Evolutionary conservation across 1,140 invertebrate genomes (phyloP).

Genomic region (Atta cephalotes): DNA sequence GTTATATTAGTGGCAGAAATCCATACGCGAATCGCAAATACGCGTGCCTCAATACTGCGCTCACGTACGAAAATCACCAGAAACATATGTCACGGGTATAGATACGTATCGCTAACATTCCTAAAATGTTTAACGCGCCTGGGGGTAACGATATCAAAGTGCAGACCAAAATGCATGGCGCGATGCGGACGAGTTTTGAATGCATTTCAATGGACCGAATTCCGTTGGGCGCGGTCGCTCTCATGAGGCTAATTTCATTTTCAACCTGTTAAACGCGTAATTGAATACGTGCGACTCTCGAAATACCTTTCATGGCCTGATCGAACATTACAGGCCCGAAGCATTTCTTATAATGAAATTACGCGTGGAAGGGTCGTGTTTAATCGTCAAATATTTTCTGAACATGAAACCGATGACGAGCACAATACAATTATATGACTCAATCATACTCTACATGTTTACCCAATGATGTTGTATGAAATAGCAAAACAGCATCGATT

Average conservation of each 20-base stretch:
- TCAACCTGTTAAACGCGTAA: conserved; percentile 73
- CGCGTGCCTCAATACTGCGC: conserved; percentile 10
- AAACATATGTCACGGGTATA: conserved; percentile 36
- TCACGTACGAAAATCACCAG: conserved; percentile 44
- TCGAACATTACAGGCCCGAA: conserved; percentile 20
- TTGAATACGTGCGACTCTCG: conserved; percentile 71
- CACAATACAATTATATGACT: conserved; percentile 24
- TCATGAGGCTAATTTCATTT: conserved; percentile 74
- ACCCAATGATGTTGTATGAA: not conserved
- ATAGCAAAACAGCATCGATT: not conserved
- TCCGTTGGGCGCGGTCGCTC: conserved; percentile 50
- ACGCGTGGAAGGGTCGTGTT: conserved; percentile 4
- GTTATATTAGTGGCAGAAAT: conserved; percentile 15
- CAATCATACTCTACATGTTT: conserved; percentile 36
- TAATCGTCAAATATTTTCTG: conserved; percentile 45
- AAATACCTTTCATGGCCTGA: conserved; percentile 44
- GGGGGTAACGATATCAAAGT: conserved; percentile 56
- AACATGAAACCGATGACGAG: not conserved
- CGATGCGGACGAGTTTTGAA: conserved; percentile 57
- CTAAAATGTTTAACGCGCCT: conserved; percentile 60
- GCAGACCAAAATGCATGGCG: conserved; percentile 21
- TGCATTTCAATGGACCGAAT: conserved; percentile 53
- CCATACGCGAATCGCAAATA: conserved; percentile 28
- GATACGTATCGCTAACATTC: conserved; percentile 40
- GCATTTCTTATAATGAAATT: conserved; percentile 56